phyloP scores from a whole-genome alignment of 2,888 invertebrate genomes.

The Pristionchus maxplancki region DNA sequence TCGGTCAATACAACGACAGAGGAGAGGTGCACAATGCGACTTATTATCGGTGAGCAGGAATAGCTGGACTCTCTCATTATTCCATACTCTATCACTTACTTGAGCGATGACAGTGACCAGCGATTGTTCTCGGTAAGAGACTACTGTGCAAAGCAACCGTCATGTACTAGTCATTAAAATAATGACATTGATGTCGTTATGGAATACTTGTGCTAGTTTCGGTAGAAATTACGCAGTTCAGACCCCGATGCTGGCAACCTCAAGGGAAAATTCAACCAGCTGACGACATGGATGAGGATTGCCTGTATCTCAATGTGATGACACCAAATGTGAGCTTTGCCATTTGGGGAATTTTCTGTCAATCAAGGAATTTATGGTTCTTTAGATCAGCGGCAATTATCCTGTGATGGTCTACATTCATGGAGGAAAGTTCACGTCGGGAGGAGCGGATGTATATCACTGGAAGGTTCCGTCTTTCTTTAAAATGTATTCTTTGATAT shows the following conservation, averaged over 20 bases:
- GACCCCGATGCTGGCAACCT: constrained; percentile 42
- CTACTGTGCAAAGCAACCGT: too few relatives aligned
- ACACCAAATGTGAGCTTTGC: not conserved
- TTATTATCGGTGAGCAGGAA: not conserved
- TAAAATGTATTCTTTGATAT: too few relatives aligned
- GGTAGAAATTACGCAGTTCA: not conserved
- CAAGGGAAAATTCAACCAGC: not conserved
- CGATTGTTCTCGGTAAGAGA: too few relatives aligned
- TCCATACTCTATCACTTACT: too few relatives aligned
- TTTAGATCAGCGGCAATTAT: not conserved
- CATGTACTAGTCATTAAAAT: too few relatives aligned
- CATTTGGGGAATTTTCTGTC: not conserved
- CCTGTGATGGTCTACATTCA: constrained; percentile 47
- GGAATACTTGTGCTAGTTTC: too few relatives aligned
- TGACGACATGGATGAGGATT: constrained; percentile 5
- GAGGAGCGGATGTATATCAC: not conserved
- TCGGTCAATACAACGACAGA: not conserved
- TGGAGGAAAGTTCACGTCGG: constrained; percentile 36
- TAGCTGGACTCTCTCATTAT: too few relatives aligned
- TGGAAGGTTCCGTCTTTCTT: constrained; percentile 18
- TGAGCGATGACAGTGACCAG: too few relatives aligned
- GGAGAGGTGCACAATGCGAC: not conserved
- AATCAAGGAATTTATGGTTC: not conserved
- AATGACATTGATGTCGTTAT: too few relatives aligned
- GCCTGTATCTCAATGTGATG: constrained; percentile 44